These are phyloP conservation scores for Distichodus sexfasciatus DNA, from an alignment of 2,797 vertebrate genomes.

Conservation along the genomic window DNA sequence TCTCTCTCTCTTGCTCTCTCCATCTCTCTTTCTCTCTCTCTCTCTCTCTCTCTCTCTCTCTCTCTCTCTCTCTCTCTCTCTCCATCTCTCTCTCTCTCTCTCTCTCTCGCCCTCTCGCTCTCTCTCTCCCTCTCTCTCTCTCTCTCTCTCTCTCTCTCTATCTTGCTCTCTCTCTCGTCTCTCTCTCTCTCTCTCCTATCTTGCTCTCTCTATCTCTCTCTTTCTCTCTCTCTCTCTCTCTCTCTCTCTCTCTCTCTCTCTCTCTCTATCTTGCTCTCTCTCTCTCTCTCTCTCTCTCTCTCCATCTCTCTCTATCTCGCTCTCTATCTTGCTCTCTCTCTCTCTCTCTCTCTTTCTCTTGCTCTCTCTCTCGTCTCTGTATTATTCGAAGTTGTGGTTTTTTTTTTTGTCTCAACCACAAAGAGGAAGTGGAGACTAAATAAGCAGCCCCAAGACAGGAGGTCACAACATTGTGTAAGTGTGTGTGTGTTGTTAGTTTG, in stretches of 20 bases:
- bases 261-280: slow-evolving; percentile 27
- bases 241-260: neutral
- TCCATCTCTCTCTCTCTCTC: slow-evolving; percentile 1
- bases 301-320: slow-evolving; percentile 19
- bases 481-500: too few relatives aligned
- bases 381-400: slow-evolving; percentile 11
- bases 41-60: too few relatives aligned
- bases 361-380: slow-evolving; percentile 21
- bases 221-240: slow-evolving; percentile 25
- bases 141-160: slow-evolving; percentile 28
- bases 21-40: neutral
- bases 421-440: slow-evolving; percentile 10
- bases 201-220: neutral
- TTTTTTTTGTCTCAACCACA: slow-evolving; percentile 3
- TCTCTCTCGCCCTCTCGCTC: slow-evolving; percentile 8
- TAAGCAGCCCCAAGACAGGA: neutral
- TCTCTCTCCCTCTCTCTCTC: slow-evolving; percentile 36
- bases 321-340: slow-evolving; percentile 13
- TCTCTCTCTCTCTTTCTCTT: neutral
- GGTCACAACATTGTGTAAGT: too few relatives aligned
- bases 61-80: slow-evolving; percentile 11
- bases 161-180: slow-evolving; percentile 15
- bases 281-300: slow-evolving; percentile 34
- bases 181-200: neutral
- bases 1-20: slow-evolving; percentile 11